Evolutionary conservation across 2,888 invertebrate genomes (phyloP).

Genomic region (Apoderus coryli): DNA sequence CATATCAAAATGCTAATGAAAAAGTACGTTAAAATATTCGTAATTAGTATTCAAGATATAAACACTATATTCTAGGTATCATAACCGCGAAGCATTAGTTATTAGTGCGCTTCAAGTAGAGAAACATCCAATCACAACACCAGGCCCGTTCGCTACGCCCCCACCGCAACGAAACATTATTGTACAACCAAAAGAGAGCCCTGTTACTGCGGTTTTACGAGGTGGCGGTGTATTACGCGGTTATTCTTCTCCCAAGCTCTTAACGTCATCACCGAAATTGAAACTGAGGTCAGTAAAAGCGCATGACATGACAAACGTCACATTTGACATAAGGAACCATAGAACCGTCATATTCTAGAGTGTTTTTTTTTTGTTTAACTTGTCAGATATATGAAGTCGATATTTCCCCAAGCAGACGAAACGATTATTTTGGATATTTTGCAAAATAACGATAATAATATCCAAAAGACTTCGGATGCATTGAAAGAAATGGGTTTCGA

Average conservation of each 20-base stretch:
- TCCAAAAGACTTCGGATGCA: slow-evolving; percentile 73
- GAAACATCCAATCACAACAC: slow-evolving; percentile 78
- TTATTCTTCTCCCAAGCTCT: slow-evolving; percentile 50
- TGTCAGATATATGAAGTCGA: slow-evolving; percentile 82
- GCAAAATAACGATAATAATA: slow-evolving; percentile 79
- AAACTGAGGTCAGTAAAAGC: slow-evolving; percentile 60
- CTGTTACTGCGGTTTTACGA: slow-evolving; percentile 38
- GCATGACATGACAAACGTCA: too few relatives aligned
- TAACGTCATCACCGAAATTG: slow-evolving; percentile 86
- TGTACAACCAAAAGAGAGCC: slow-evolving; percentile 46
- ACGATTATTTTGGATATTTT: slow-evolving; percentile 70
- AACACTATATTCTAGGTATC: slow-evolving; percentile 76
- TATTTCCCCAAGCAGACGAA: slow-evolving; percentile 84
- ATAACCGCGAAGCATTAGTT: slow-evolving; percentile 83
- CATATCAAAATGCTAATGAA: slow-evolving; percentile 75
- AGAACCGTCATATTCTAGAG: background rate
- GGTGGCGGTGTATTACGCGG: background rate
- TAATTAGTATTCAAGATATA: too few relatives aligned
- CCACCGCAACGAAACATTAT: slow-evolving; percentile 46
- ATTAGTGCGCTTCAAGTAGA: slow-evolving; percentile 88
- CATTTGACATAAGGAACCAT: background rate
- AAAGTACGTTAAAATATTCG: too few relatives aligned
- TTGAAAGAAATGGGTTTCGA: slow-evolving; percentile 66
- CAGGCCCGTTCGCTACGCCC: slow-evolving; percentile 66
- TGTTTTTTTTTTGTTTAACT: too few relatives aligned